Percentiles rank a stretch among this genome's conserved stretches.
These are phyloP conservation scores for Neelides folsomi DNA, from an alignment of 2,888 invertebrate species.

Conservation along the genomic window DNA sequence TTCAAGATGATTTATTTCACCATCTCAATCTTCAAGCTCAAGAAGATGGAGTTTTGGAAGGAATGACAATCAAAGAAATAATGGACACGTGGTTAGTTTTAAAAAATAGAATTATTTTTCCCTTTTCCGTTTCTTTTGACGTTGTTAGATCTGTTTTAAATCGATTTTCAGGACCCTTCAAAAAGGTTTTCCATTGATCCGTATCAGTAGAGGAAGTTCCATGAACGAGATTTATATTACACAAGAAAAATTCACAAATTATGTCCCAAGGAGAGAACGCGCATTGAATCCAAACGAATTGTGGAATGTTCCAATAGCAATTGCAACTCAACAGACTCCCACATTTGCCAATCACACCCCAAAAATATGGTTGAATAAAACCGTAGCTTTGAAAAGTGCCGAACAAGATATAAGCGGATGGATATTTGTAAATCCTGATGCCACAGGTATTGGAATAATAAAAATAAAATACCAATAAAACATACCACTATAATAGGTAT, in stretches of 20 bases:
- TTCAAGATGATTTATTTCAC: slow-evolving; percentile 40
- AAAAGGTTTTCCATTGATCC: slow-evolving; percentile 12
- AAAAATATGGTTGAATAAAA: slow-evolving; percentile 7
- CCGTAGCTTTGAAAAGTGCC: background rate
- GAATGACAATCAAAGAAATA: slow-evolving; percentile 34
- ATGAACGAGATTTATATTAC: slow-evolving; percentile 13
- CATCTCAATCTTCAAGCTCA: slow-evolving; percentile 36
- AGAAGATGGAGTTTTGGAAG: slow-evolving; percentile 22
- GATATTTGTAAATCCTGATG: slow-evolving; percentile 23
- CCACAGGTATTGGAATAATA: slow-evolving; percentile 17
- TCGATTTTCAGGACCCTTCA: slow-evolving; percentile 6
- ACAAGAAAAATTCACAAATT: slow-evolving; percentile 8
- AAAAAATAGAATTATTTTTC: slow-evolving; percentile 13
- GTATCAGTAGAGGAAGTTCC: slow-evolving; percentile 10
- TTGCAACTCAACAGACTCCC: slow-evolving; percentile 10
- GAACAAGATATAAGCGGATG: slow-evolving; percentile 7
- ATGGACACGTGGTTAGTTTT: slow-evolving; percentile 37
- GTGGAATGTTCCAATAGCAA: slow-evolving; percentile 19
- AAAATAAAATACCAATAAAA: too few relatives aligned
- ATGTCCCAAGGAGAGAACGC: background rate
- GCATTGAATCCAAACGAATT: slow-evolving; percentile 7
- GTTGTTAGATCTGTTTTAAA: too few relatives aligned
- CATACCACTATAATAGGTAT: background rate
- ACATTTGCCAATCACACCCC: slow-evolving; percentile 3
- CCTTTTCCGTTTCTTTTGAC: too few relatives aligned